phyloP scores from a whole-genome alignment of 2,113 vertebrate species.

The Galemys pyrenaicus region DNA sequence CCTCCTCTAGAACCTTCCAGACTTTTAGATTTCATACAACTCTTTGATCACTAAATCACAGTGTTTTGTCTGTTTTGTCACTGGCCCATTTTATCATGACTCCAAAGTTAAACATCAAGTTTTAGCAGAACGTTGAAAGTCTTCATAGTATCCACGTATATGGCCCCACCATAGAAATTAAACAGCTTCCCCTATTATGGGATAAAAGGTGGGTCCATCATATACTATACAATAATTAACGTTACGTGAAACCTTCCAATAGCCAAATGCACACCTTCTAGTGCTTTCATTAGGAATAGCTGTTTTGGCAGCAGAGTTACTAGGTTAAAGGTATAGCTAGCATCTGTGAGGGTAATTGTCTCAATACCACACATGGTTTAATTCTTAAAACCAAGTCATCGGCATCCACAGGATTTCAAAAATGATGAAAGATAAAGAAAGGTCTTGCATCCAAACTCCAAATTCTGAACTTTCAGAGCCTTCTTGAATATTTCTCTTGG shows the following conservation, averaged over 20 bases:
- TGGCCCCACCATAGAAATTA: not conserved
- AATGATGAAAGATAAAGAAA: not conserved
- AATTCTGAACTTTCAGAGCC: not conserved
- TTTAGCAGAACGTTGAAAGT: not conserved
- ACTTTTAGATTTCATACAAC: not conserved
- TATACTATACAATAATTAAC: accelerated
- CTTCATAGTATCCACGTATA: no score
- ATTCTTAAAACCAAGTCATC: not conserved
- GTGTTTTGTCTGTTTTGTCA: not conserved
- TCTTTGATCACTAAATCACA: not conserved
- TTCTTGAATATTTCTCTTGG: not conserved
- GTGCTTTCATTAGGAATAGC: not conserved
- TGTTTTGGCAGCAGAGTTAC: not conserved
- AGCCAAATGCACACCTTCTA: not conserved
- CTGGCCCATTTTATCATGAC: not conserved
- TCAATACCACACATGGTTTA: not conserved
- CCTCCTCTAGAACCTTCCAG: no score
- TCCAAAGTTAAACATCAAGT: not conserved
- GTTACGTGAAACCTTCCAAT: no score
- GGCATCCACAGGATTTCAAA: not conserved
- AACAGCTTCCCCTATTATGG: not conserved
- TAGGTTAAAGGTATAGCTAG: not conserved
- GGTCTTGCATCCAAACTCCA: not conserved
- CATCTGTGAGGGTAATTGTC: not conserved
- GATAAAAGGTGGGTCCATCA: not conserved